These are phyloP conservation scores for Geotrupes spiniger DNA, from an alignment of 2,888 invertebrate genomes.

Conservation along the genomic window DNA sequence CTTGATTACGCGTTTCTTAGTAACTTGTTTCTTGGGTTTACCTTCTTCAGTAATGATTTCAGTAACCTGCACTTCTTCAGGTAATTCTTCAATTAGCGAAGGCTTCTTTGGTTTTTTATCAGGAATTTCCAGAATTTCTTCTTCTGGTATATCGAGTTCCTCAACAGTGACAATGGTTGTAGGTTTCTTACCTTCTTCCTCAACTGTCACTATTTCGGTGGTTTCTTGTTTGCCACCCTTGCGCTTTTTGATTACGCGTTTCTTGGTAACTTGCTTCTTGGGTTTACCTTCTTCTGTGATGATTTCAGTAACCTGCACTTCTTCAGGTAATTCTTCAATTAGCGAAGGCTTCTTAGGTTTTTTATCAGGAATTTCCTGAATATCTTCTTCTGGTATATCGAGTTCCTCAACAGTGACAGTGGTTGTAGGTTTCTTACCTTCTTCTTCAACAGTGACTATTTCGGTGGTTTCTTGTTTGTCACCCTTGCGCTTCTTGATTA, in stretches of 20 bases:
- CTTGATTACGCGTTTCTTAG: slow-evolving; percentile 41
- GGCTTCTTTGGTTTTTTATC: slow-evolving; percentile 10
- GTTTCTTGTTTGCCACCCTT: slow-evolving; percentile 47
- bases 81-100: slow-evolving; percentile 33
- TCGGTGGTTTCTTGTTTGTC: slow-evolving; percentile 25
- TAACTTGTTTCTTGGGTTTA: slow-evolving; percentile 35
- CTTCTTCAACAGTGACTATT: slow-evolving; percentile 30
- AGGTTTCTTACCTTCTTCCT: slow-evolving; percentile 49
- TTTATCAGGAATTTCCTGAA: slow-evolving; percentile 8
- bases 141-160: slow-evolving; percentile 28
- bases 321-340: slow-evolving; percentile 36
- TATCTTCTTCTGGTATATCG: slow-evolving; percentile 17
- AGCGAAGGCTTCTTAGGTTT: slow-evolving; percentile 19
- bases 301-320: slow-evolving; percentile 34
- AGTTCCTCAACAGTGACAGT: slow-evolving; percentile 8
- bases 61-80: slow-evolving; percentile 32
- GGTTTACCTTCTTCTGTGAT: slow-evolving; percentile 33
- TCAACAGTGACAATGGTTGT: slow-evolving; percentile 40
- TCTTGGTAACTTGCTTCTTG: slow-evolving; percentile 43
- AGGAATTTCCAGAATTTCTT: slow-evolving; percentile 5
- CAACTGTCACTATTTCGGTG: slow-evolving; percentile 51
- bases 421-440: slow-evolving; percentile 22
- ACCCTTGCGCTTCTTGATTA: slow-evolving; percentile 26
- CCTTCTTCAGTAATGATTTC: slow-evolving; percentile 31
- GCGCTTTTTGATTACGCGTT: slow-evolving; percentile 48